Evolutionary conservation across 2,888 invertebrate species (phyloP), one percentile per base, ranked within the genome.

Genomic region (Phanerotoma sp.): DNA sequence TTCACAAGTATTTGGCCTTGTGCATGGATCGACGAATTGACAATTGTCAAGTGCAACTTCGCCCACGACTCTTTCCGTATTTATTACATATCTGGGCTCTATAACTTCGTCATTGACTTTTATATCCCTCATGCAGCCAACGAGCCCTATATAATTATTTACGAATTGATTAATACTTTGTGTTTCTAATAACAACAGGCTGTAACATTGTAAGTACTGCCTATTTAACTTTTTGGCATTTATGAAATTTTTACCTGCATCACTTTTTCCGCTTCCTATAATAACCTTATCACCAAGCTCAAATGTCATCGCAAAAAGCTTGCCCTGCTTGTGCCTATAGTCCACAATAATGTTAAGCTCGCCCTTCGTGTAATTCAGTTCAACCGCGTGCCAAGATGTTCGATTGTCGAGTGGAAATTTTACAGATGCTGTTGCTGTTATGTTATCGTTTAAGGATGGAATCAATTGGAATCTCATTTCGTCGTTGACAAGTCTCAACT

Each of bases 81-180:
- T 89, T 61, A 91, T 86, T 47, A 93, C 87, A 66, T 84, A 85
- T 61, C 90, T 80, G 0, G 95, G 90, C 71, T 95, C 93, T 62
- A 94, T 85, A 47, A 86, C 80, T 57, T 86, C 82, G 10, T 88
- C 88, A 71, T 96, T 94, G 56, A 96, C 89, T 73, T 86, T 84
- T 57, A 96, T 88, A 69, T 93, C 91, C 61, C 93, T 84, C 84
- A 96, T 91, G 73, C 96, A 96, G 21, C 96, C 96, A 46, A 94
- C 91, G 50, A 96, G 81, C 4, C 95, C 93, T 71, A 83, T 78
- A 66, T 55, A 44, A 51, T 51, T 16, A 48, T 18, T 21, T 7
- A 45, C 20, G 44, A 33, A n/a, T n/a, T n/a, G n/a, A n/a, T n/a
- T n/a, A n/a, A n/a, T n/a, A n/a, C n/a, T n/a, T n/a, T n/a, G n/a